Conservation (phyloP, 2,888 invertebrate species). For the Cinara cedri region DNA sequence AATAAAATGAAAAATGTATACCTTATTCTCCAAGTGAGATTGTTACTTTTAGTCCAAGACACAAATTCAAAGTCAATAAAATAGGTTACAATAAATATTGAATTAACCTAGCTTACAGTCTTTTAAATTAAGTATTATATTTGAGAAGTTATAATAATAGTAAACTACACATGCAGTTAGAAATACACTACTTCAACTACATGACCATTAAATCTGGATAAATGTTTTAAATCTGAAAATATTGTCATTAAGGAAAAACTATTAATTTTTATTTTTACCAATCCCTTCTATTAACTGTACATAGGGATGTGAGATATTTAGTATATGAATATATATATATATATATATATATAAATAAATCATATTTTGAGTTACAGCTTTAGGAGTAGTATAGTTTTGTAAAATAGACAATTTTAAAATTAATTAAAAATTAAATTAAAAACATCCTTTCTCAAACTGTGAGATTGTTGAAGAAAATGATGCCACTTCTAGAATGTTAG, state of each 20-base stretch:
- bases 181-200: slow-evolving; percentile 75
- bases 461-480: too few species aligned
- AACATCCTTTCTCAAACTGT: too few species aligned
- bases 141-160: slow-evolving; percentile 24
- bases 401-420: too few species aligned
- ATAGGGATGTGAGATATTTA: too few species aligned
- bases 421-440: too few species aligned
- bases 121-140: neutral
- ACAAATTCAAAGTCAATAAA: slow-evolving; percentile 30
- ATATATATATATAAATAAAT: too few species aligned
- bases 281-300: too few species aligned
- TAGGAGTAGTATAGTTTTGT: too few species aligned
- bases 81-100: slow-evolving; percentile 43
- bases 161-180: slow-evolving; percentile 50
- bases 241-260: slow-evolving; percentile 55
- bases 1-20: slow-evolving; percentile 37
- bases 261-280: too few species aligned
- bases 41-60: slow-evolving; percentile 23
- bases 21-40: slow-evolving; percentile 12
- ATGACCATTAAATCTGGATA: slow-evolving; percentile 86
- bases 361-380: too few species aligned
- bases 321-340: too few species aligned
- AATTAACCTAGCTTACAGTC: slow-evolving; percentile 29
- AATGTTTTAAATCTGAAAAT: slow-evolving; percentile 83
- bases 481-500: too few species aligned